Conservation (phyloP, 2,888 invertebrate genomes). For the Lymantria monacha region DNA sequence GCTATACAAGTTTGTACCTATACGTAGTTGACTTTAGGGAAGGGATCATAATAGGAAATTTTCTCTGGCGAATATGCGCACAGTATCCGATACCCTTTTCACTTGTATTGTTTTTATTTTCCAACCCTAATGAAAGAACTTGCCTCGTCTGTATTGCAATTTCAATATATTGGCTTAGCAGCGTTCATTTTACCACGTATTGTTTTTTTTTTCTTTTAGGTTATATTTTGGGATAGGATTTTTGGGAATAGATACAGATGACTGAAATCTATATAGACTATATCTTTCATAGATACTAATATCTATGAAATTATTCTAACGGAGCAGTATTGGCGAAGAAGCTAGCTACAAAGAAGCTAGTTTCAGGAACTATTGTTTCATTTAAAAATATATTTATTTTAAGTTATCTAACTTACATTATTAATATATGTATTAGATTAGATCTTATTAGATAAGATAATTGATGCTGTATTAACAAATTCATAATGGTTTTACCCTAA, state of each 20-base stretch:
- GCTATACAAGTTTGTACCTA: constrained; percentile 65
- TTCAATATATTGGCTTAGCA: constrained; percentile 65
- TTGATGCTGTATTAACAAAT: too few species aligned
- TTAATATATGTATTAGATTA: too few species aligned
- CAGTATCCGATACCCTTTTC: constrained; percentile 77
- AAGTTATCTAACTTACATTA: too few species aligned
- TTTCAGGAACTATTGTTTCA: too few species aligned
- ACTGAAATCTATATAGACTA: neutral
- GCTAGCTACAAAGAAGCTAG: too few species aligned
- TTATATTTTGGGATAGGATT: constrained; percentile 35
- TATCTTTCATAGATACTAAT: neutral
- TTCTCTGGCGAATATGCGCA: constrained; percentile 73
- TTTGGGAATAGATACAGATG: constrained; percentile 28
- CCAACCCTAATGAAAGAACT: constrained; percentile 79
- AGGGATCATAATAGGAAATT: constrained; percentile 79
- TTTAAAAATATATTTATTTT: too few species aligned
- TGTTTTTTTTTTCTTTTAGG: constrained; percentile 34
- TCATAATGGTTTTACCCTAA: too few species aligned
- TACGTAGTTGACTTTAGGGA: constrained; percentile 71
- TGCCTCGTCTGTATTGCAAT: constrained; percentile 71
- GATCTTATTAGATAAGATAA: too few species aligned
- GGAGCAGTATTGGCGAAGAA: too few species aligned
- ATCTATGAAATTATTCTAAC: too few species aligned
- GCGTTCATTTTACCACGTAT: constrained; percentile 43
- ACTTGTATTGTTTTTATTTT: constrained; percentile 81